These are phyloP conservation scores for Coluber constrictor DNA, from an alignment of 2,797 vertebrate genomes.

Conservation along the genomic window DNA sequence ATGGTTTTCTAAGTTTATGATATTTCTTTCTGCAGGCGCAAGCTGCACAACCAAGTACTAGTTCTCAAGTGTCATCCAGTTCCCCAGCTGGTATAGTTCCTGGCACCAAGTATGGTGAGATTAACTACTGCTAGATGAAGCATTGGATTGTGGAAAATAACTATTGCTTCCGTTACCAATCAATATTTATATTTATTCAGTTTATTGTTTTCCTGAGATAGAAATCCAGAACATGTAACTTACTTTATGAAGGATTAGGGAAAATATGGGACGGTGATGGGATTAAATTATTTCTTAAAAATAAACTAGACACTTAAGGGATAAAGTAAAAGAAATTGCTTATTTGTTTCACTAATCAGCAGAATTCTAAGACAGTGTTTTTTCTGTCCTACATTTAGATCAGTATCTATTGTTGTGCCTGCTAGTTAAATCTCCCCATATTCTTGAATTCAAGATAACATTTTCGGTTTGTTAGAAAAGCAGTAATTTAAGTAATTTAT, in stretches of 20 bases:
- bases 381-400: neutral
- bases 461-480: neutral
- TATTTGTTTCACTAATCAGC: neutral
- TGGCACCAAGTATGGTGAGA: slow-evolving; percentile 76
- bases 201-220: neutral
- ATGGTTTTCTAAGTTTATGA: neutral
- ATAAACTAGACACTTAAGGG: neutral
- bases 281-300: neutral
- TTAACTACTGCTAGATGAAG: neutral
- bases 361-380: neutral
- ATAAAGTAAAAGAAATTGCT: neutral
- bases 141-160: neutral
- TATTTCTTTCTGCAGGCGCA: slow-evolving; percentile 61
- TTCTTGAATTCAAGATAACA: neutral
- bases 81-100: slow-evolving; percentile 73
- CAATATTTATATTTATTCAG: neutral
- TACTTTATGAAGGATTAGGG: neutral
- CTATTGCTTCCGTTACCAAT: slow-evolving; percentile 2
- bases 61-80: slow-evolving; percentile 68
- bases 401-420: neutral
- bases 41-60: slow-evolving; percentile 69
- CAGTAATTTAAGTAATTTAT: neutral
- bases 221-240: neutral
- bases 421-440: neutral
- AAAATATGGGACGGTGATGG: neutral